Percentiles rank a stretch among this genome's conserved stretches.
Evolutionary conservation across 2,113 vertebrate species (phyloP).

Genomic region (Guaruba guarouba): DNA sequence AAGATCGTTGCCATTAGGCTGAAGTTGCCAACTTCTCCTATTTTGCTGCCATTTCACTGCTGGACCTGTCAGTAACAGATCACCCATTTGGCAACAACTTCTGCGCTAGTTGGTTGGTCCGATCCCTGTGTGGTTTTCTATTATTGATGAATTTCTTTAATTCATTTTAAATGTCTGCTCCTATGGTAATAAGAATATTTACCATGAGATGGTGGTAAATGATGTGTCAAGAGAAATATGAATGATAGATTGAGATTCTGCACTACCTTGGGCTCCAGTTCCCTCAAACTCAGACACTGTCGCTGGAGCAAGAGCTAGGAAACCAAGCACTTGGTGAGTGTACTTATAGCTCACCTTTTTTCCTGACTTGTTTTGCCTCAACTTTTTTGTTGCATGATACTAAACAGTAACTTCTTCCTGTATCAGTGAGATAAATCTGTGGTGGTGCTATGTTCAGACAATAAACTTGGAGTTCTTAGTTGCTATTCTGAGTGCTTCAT

Average conservation of each 20-base stretch:
- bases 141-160: neutral
- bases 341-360: neutral
- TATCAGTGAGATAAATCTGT: neutral
- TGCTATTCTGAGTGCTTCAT: neutral
- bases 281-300: neutral
- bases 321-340: neutral
- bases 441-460: neutral
- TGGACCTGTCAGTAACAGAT: neutral
- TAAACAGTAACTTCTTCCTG: neutral
- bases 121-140: neutral
- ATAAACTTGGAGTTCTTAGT: neutral
- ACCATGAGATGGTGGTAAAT: neutral
- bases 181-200: neutral
- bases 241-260: neutral
- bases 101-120: neutral
- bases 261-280: neutral
- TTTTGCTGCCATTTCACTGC: neutral
- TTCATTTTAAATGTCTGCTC: neutral
- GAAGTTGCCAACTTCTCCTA: neutral
- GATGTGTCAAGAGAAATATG: neutral
- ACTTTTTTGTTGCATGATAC: neutral
- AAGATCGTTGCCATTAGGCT: neutral
- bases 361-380: neutral
- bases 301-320: neutral
- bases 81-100: neutral